A percentile compares a stretch with the other conserved stretches of the same genome.
Evolutionary conservation across 1,140 invertebrate genomes (phyloP).

Genomic region (Rhysida immarginata): DNA sequence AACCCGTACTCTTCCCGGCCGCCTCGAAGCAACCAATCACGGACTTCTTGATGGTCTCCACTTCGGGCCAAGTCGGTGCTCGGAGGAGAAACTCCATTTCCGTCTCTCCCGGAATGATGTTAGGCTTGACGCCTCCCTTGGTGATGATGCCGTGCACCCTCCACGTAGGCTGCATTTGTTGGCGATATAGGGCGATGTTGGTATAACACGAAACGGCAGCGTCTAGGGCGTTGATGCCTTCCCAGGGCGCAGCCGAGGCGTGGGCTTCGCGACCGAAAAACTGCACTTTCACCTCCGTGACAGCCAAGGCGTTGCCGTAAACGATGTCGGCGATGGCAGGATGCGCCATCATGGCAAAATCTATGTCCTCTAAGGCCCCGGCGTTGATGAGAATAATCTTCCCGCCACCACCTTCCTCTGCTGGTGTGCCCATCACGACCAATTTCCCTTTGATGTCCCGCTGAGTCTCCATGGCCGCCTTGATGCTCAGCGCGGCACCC

Average conservation of each 20-base stretch:
- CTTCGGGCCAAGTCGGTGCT: background rate
- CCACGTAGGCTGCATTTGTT: slow-evolving; percentile 20
- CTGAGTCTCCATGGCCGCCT: too few relatives aligned
- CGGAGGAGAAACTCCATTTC: background rate
- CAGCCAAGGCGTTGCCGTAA: too few relatives aligned
- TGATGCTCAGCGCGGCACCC: too few relatives aligned
- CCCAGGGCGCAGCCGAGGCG: slow-evolving; percentile 19
- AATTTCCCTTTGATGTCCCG: slow-evolving; percentile 16
- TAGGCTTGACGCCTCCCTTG: background rate
- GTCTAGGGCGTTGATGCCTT: slow-evolving; percentile 21
- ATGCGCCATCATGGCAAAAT: too few relatives aligned
- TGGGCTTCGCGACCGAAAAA: slow-evolving; percentile 19
- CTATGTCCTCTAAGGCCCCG: too few relatives aligned
- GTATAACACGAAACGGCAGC: slow-evolving; percentile 10
- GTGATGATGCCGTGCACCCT: slow-evolving; percentile 18
- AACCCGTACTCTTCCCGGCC: background rate
- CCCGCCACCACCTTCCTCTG: too few relatives aligned
- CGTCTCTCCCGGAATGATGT: background rate
- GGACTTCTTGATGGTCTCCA: background rate
- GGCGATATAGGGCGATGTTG: slow-evolving; percentile 15
- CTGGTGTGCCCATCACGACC: too few relatives aligned
- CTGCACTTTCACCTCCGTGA: slow-evolving; percentile 20
- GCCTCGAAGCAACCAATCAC: background rate
- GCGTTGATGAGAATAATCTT: too few relatives aligned
- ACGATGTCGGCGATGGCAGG: too few relatives aligned